phyloP scores from a whole-genome alignment of 1,140 invertebrate genomes.

The Heliconius hewitsoni region DNA sequence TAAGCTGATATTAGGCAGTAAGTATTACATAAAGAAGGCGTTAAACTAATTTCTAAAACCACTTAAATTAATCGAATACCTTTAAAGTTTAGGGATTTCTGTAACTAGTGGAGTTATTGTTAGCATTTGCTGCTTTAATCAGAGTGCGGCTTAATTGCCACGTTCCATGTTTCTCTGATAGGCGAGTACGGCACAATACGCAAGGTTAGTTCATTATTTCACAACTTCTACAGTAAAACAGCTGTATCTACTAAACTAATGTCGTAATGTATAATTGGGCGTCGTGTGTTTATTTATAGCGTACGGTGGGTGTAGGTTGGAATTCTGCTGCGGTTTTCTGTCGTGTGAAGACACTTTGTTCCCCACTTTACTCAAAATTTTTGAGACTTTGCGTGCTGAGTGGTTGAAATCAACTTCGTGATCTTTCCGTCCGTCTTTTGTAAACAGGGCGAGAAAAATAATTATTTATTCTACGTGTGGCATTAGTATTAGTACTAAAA shows the following conservation, averaged over 20 bases:
- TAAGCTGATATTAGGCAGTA: not conserved
- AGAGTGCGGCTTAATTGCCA: slow-evolving; percentile 18
- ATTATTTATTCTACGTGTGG: no score
- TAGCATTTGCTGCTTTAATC: slow-evolving; percentile 15
- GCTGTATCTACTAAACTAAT: not conserved
- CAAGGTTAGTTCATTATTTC: slow-evolving; percentile 11
- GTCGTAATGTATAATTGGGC: not conserved
- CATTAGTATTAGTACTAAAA: no score
- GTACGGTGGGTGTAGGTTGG: no score
- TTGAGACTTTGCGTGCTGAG: no score
- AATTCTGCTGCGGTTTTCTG: no score
- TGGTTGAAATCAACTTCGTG: no score
- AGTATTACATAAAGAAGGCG: not conserved
- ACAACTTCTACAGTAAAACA: not conserved
- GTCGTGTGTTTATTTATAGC: no score
- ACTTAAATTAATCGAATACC: slow-evolving; percentile 19
- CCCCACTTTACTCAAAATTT: no score
- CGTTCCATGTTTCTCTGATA: slow-evolving; percentile 16
- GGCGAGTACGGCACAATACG: not conserved
- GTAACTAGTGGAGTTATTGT: slow-evolving; percentile 10
- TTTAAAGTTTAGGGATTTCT: slow-evolving; percentile 22
- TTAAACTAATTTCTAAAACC: slow-evolving; percentile 2
- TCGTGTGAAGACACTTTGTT: no score
- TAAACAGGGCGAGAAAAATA: no score
- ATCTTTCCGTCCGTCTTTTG: no score